Base-by-base conservation (phyloP, 2,113 vertebrate genomes). In the Epinephelus fuscoguttatus region DNA sequence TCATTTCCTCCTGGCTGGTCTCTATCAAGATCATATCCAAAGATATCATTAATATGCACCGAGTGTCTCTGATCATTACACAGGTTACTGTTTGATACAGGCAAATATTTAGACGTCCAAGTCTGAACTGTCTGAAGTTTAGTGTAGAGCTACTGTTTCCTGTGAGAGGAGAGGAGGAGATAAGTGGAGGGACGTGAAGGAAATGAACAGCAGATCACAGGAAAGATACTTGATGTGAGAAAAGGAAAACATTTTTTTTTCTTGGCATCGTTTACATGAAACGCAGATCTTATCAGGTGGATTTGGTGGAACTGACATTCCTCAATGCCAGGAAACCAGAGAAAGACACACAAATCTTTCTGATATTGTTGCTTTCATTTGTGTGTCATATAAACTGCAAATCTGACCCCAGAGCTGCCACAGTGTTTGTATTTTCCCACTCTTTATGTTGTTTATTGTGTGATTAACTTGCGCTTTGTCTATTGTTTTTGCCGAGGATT, bases 1-100 rank as follows among this genome's bases (percentile, higher is more conserved):
- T 73, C 18, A 82, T 82, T 92, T 89, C 88, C 80, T 90, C 71
- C 70, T 80, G 90, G 72, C 71, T 76, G 71, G 57, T 79, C 80
- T 37, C 81, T 49, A 74, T 84, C 56, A 70, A 63, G 33, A 86
- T 64, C 84, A n/a, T 30, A 53, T 80, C 77, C 52, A 77, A 27
- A 75, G 64, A 68, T 63, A 40, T 68, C 17, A 84, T 89, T 90
- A 82, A 40, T 84, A 90, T 88, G 76, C 81, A 81, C 47, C 40
- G 6, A 0, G 71, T 25, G 27, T 57, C 78, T 21, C 61, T 17
- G 18, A 55, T 42, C 15, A 50, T 84, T 72, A 47, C 17, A 59
- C 37, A 6, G 3, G 6, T 11, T 27, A 40, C 42, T 67, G 7
- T 5, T 5, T 1, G 47, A 53, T 56, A 30, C 19, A 49, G 37